Evolutionary conservation across 2,113 vertebrate species (phyloP).

Genomic region (Merops nubicus): DNA sequence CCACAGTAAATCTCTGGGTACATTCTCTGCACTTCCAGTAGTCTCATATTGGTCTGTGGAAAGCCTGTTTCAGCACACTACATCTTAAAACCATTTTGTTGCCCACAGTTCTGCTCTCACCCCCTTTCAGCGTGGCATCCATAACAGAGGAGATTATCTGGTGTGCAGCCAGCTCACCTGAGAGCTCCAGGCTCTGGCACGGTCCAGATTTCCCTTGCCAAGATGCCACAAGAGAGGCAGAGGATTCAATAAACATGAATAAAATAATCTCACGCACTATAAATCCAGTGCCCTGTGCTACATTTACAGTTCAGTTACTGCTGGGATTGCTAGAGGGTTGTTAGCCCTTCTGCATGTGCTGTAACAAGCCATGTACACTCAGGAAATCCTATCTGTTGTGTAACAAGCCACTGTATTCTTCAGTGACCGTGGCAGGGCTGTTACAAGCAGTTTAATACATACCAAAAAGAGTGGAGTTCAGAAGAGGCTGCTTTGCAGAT

Average conservation of each 20-base stretch:
- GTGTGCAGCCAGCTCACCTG: background rate
- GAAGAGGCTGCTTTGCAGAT: background rate
- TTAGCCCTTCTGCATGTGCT: background rate
- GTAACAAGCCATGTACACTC: background rate
- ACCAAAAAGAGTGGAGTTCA: background rate
- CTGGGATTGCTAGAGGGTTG: background rate
- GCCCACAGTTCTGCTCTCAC: background rate
- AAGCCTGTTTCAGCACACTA: background rate
- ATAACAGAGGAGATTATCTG: background rate
- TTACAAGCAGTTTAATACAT: background rate
- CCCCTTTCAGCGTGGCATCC: background rate
- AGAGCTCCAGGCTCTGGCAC: background rate
- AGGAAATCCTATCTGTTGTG: background rate
- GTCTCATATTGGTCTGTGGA: background rate
- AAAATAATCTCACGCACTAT: background rate
- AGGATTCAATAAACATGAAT: background rate
- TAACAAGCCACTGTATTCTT: background rate
- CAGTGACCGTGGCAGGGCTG: background rate
- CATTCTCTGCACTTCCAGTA: background rate
- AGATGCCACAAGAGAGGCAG: background rate
- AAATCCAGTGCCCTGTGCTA: background rate
- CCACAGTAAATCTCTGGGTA: background rate
- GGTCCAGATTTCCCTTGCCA: background rate
- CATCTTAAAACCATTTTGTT: background rate
- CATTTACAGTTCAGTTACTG: background rate